These are phyloP conservation scores for Rhyzopertha dominica DNA, from an alignment of 1,140 invertebrate genomes.

Conservation along the genomic window DNA sequence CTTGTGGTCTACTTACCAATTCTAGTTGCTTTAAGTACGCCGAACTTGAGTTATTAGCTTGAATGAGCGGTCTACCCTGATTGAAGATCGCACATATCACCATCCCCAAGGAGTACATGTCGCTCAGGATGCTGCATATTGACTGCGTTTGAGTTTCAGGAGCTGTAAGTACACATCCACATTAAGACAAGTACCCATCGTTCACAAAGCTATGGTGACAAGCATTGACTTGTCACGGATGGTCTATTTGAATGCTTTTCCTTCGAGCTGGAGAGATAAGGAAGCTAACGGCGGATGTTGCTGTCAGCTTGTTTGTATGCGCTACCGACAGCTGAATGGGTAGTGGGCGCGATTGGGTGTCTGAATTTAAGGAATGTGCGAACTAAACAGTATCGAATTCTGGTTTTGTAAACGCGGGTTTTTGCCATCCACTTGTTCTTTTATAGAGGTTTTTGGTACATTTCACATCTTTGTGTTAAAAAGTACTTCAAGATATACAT, in stretches of 20 bases:
- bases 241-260: background rate
- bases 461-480: no score
- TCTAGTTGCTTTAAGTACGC: slow-evolving; percentile 88
- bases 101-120: slow-evolving; percentile 95
- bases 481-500: no score
- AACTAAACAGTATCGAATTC: no score
- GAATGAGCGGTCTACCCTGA: slow-evolving; percentile 76
- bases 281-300: slow-evolving; percentile 7
- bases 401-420: no score
- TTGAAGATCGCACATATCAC: slow-evolving; percentile 90
- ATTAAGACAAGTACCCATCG: background rate
- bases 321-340: no score
- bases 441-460: no score
- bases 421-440: no score
- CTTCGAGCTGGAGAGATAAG: no score
- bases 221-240: background rate
- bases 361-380: no score
- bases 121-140: slow-evolving; percentile 77
- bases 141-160: slow-evolving; percentile 85
- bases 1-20: slow-evolving; percentile 65
- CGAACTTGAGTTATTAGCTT: slow-evolving; percentile 81
- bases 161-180: slow-evolving; percentile 51
- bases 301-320: slow-evolving; percentile 1
- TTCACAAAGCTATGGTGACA: background rate
- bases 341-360: no score